These are phyloP conservation scores for Acanthococcus lagerstroemiae DNA, from an alignment of 2,888 invertebrate genomes.

Conservation along the genomic window DNA sequence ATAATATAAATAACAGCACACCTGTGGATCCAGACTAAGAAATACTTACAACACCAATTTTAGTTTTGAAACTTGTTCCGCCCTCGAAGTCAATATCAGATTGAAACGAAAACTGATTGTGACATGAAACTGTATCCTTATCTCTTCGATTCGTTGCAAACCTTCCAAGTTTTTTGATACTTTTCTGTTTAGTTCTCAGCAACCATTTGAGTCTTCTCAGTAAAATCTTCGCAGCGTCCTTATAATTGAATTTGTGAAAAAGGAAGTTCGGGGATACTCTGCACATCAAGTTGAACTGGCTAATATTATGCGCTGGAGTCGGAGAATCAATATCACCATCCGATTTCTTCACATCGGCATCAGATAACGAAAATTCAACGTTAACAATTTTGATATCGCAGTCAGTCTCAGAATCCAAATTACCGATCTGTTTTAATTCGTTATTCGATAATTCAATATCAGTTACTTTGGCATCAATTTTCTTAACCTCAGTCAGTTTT, in stretches of 20 bases:
- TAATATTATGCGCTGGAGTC: too few relatives aligned
- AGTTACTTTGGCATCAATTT: background rate
- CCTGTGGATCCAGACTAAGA: too few relatives aligned
- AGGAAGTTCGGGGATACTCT: background rate
- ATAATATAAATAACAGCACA: too few relatives aligned
- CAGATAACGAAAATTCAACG: background rate
- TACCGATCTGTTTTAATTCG: background rate
- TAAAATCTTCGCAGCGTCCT: constrained; percentile 1
- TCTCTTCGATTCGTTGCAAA: too few relatives aligned
- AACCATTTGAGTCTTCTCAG: background rate
- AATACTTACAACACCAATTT: background rate
- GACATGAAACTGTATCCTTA: background rate
- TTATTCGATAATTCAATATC: background rate
- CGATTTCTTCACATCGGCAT: background rate
- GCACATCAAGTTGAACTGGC: too few relatives aligned
- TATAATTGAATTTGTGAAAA: background rate
- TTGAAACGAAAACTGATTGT: background rate
- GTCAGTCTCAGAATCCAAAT: background rate
- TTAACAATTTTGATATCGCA: background rate
- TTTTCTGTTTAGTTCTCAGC: background rate
- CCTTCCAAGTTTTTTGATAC: background rate
- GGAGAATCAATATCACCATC: too few relatives aligned
- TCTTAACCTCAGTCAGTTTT: background rate
- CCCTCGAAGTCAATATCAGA: background rate
- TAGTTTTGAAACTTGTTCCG: too few relatives aligned